Base-by-base conservation (phyloP, 23 tunicate species). In the Styela clava region DNA sequence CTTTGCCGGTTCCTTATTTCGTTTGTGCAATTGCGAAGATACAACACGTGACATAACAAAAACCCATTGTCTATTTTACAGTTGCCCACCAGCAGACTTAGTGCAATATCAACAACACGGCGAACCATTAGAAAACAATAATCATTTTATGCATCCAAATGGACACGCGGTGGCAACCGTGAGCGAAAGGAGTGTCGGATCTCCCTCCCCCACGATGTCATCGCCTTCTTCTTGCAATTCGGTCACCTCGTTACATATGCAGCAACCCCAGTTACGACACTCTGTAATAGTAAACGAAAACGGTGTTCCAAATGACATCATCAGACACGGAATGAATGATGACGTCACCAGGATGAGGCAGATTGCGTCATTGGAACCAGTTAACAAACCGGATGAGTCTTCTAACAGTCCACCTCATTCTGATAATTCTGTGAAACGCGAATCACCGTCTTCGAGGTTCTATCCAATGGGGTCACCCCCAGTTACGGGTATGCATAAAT, bases 181-280 rank as follows among this genome's bases (percentile, higher is more conserved):
- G 56, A 44, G 56, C 56, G 56, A 67, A 25, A 16, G 71, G 31
- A 67, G 71, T 22, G 71, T 67, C 16, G 71, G 71, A 1, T 67
- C 71, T 22, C 71, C 71, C 31, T 67, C 71, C 2, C 71, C 71
- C 19, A 18, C 71, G 16, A 67, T 67, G 71, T 67, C 71, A 22
- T 67, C 71, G 16, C 71, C 71, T 19, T 67, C 71, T 16, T 67
- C 71, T 0, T 67, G 71, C 2, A 67, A 67, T 24, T 67, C 71
- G 21, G 71, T 29, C 16, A 25, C 71, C 16, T 67, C 71, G 22
- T 29, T 25, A 25, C 71, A 67, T 67, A 27, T 25, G 30, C 71
- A 67, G 16, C 71, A 67, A 29, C 71, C 30, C 16, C 71, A 67
- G 16, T 29, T 25, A 67, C 31, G 71, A 19, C 71, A 67, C 56